Percentiles rank a stretch among this genome's conserved stretches.
Conservation (phyloP, 2,888 invertebrate species). For the Eupsilia transversa region DNA sequence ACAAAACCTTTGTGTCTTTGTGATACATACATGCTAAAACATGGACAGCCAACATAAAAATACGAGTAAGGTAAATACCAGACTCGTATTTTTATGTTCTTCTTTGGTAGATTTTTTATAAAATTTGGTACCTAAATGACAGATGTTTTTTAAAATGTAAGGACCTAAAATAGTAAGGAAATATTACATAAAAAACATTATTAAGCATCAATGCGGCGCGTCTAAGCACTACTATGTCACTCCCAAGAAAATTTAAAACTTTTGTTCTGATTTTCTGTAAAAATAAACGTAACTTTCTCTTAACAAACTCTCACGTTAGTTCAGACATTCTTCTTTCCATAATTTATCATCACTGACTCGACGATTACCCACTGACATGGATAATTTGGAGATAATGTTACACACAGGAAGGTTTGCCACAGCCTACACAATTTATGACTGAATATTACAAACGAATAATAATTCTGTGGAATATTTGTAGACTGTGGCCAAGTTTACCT, state of each 20-base stretch:
- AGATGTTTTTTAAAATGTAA: neutral
- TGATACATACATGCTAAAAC: slow-evolving; percentile 46
- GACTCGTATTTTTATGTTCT: slow-evolving; percentile 30
- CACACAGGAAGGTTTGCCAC: slow-evolving; percentile 10
- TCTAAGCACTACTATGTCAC: neutral
- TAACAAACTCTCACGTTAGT: slow-evolving; percentile 4
- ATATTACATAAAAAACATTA: neutral
- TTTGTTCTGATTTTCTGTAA: neutral
- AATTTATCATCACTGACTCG: slow-evolving; percentile 48
- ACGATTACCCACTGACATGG: slow-evolving; percentile 50
- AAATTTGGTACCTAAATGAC: neutral
- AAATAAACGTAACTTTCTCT: neutral
- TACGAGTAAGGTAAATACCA: too few species aligned
- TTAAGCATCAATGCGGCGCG: neutral
- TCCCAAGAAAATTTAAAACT: neutral
- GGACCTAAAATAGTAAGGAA: neutral
- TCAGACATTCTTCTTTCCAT: slow-evolving; percentile 2
- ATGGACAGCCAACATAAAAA: slow-evolving; percentile 45
- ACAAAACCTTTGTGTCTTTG: slow-evolving; percentile 58
- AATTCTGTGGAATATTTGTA: slow-evolving; percentile 39
- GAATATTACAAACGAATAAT: slow-evolving; percentile 6
- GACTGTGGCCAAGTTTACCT: slow-evolving; percentile 42
- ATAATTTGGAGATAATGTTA: slow-evolving; percentile 48
- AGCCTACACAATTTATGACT: slow-evolving; percentile 24
- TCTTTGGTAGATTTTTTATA: slow-evolving; percentile 22